Evolutionary conservation across 2,797 vertebrate species (phyloP), one percentile per base, ranked within the genome.

Genomic region (Centroberyx gerrardi): DNA sequence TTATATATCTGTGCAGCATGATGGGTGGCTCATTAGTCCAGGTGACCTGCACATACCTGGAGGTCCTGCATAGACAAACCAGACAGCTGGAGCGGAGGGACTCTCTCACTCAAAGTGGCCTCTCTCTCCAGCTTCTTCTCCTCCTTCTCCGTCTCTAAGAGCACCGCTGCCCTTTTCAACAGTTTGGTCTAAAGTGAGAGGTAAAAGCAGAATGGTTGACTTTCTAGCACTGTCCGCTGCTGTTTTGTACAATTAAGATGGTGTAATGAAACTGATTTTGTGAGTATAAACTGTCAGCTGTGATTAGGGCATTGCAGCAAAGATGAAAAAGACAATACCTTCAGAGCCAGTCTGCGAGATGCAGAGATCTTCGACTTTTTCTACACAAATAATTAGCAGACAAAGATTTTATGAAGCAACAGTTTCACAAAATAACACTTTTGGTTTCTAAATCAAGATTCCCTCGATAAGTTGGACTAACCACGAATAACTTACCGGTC

Each of bases 291-390:
- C 17, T 42, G 36, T 33, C 15, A 28, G 12, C 31, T 51, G n/a
- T 18, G 40, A 38, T 62, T 33, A 27, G 60, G 29, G 27, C 22
- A 13, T 27, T 72, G 13, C 44, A 48, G n/a, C 48, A 13, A 69
- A 85, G 4, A 31, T 2, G 38, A 36, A 61, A 28, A n/a, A 66
- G 44, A 70, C 29, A 52, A 33, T 85, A 94, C 93, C 92, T 95
- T 95, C 4, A 95, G 91, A 65, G 89, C 82, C 55, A 95, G 84
- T 80, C 93, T 92, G 68, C 88, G 88, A 42, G 94, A 94, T 52
- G 93, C 94, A 69, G 91, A 56, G 49, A 93, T 92, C 87, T 93
- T 95, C 5, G 91, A 81, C 74, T 94, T 94, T 76, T 22, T 91
- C 90, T 94, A 27, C 49, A 83, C 52, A 60, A 73, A 62, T 36